These are phyloP conservation scores for Frankliniella intonsa DNA, from an alignment of 2,888 invertebrate species.

Conservation along the genomic window DNA sequence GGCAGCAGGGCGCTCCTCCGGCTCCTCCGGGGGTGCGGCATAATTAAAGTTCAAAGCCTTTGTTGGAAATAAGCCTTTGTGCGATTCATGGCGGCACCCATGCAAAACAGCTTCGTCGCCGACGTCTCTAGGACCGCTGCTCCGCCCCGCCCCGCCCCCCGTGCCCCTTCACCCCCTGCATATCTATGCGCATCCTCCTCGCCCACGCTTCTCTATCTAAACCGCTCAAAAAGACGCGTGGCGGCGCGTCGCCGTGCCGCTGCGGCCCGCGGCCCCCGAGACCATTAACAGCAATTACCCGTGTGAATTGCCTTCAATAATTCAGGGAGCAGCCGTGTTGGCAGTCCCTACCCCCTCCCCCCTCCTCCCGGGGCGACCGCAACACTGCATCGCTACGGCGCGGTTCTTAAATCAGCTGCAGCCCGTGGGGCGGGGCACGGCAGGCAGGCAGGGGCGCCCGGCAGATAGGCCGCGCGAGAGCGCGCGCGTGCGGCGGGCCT, in stretches of 20 bases:
- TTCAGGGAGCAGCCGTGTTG: neutral
- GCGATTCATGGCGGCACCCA: conserved; percentile 5
- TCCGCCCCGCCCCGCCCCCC: neutral
- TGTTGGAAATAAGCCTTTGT: conserved; percentile 11
- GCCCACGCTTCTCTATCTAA: too few relatives aligned
- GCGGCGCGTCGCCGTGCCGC: neutral
- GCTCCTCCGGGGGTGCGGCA: neutral
- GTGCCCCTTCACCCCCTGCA: too few relatives aligned
- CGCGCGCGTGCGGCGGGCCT: too few relatives aligned
- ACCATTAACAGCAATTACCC: conserved; percentile 26
- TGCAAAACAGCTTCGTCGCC: neutral
- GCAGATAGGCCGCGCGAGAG: too few relatives aligned
- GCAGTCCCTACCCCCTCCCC: too few relatives aligned
- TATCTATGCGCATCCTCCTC: too few relatives aligned
- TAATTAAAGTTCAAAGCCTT: conserved; percentile 21
- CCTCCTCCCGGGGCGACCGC: too few relatives aligned
- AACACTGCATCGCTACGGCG: too few relatives aligned
- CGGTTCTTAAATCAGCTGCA: too few relatives aligned
- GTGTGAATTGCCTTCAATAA: conserved; percentile 23
- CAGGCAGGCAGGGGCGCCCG: too few relatives aligned
- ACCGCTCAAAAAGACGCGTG: too few relatives aligned
- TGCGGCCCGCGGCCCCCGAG: neutral
- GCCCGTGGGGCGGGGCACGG: too few relatives aligned
- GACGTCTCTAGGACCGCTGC: neutral
- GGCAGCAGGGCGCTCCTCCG: neutral